Conservation (phyloP, 2,113 vertebrate species). For the Paramormyrops kingsleyae region DNA sequence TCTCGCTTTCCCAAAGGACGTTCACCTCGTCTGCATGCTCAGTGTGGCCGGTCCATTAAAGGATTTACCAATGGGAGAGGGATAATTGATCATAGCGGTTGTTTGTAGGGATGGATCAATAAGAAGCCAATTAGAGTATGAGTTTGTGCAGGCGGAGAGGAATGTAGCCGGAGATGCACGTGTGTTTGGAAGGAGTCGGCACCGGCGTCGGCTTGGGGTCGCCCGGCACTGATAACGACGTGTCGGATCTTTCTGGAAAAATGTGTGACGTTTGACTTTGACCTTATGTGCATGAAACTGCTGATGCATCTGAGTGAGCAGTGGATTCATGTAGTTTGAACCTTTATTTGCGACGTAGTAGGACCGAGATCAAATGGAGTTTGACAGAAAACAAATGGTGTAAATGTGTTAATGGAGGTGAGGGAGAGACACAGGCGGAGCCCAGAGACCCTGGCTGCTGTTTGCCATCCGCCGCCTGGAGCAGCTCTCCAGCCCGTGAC, state of each 20-base stretch:
- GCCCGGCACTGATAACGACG: no score
- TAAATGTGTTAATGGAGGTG: background rate
- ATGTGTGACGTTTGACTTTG: background rate
- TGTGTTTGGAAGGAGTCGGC: background rate
- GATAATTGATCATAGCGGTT: conserved; percentile 13
- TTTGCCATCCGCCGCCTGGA: background rate
- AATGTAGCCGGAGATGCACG: background rate
- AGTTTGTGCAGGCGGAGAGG: background rate
- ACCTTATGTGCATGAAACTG: background rate
- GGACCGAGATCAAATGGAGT: background rate
- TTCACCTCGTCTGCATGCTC: background rate
- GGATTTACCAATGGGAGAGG: conserved; percentile 12
- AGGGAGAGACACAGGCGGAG: background rate
- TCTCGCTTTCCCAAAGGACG: background rate
- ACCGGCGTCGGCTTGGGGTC: background rate
- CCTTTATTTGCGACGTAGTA: background rate
- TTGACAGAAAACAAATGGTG: background rate
- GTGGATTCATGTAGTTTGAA: background rate
- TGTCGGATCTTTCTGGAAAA: background rate
- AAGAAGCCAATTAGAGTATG: background rate
- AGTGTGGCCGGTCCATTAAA: conserved; percentile 8
- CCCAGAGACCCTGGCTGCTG: background rate
- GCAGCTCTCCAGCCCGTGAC: background rate
- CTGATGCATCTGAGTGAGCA: background rate
- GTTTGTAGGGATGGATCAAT: conserved; percentile 21